Conservation (phyloP, 2,113 vertebrate species). For the Peucedramus taeniatus region DNA sequence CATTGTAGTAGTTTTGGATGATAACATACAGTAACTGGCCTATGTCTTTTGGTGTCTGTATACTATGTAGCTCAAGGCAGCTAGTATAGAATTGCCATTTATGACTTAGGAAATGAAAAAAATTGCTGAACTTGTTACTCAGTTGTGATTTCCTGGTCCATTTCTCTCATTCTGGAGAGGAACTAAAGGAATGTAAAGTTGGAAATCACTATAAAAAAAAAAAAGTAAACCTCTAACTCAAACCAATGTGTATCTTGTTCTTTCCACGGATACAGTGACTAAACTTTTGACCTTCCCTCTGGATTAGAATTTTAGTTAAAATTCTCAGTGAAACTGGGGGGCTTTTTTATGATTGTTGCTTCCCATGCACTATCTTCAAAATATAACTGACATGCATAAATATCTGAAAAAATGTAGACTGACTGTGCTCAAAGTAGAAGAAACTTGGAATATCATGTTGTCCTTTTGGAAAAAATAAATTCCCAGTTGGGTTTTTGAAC, state of each 20-base stretch:
- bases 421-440: not conserved
- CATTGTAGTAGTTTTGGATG: not conserved
- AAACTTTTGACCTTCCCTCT: not conserved
- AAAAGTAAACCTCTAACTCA: not conserved
- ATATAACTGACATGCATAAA: not conserved
- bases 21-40: not conserved
- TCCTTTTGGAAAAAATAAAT: not conserved
- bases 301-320: not conserved
- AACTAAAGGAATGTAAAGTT: not conserved
- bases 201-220: not conserved
- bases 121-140: not conserved
- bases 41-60: not conserved
- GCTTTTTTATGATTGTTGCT: not conserved
- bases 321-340: not conserved
- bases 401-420: not conserved
- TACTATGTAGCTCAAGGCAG: not conserved
- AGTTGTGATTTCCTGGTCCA: not conserved
- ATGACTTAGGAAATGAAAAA: not conserved
- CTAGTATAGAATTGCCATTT: not conserved
- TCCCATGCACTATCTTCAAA: not conserved
- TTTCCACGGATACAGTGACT: not conserved
- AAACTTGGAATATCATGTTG: not conserved
- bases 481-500: not conserved
- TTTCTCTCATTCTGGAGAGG: not conserved
- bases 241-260: not conserved